These are phyloP conservation scores for Phrynosoma platyrhinos DNA, from an alignment of 2,113 vertebrate genomes.

Conservation along the genomic window DNA sequence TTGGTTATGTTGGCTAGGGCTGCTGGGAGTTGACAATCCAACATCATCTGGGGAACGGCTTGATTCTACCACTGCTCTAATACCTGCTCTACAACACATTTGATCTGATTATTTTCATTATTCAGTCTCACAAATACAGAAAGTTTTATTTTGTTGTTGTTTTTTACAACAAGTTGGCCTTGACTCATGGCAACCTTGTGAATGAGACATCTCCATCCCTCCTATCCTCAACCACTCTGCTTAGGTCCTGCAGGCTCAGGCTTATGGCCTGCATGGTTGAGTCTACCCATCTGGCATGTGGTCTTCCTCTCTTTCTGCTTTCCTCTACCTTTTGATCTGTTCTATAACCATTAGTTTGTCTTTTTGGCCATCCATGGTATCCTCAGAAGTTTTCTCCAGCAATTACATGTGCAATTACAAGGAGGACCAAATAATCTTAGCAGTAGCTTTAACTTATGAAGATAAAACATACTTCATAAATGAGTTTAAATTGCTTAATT, in stretches of 20 bases:
- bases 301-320: not conserved
- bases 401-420: not conserved
- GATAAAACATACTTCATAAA: not conserved
- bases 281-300: not conserved
- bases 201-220: too few species aligned
- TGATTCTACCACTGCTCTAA: too few species aligned
- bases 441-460: not conserved
- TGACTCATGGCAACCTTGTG: too few species aligned
- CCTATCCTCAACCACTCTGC: too few species aligned
- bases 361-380: too few species aligned
- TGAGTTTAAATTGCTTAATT: not conserved
- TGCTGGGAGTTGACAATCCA: too few species aligned
- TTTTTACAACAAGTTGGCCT: too few species aligned
- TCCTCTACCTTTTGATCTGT: not conserved
- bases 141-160: not conserved
- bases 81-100: not conserved
- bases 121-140: not conserved
- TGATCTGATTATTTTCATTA: not conserved
- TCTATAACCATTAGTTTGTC: too few species aligned
- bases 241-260: too few species aligned
- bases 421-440: not conserved
- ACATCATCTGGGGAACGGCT: too few species aligned
- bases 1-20: too few species aligned
- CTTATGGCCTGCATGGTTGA: not conserved
- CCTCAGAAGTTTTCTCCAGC: too few species aligned